Evolutionary conservation across 2,797 vertebrate genomes (phyloP), one percentile per base, ranked within the genome.

Genomic region (Gephyroberyx darwinii): DNA sequence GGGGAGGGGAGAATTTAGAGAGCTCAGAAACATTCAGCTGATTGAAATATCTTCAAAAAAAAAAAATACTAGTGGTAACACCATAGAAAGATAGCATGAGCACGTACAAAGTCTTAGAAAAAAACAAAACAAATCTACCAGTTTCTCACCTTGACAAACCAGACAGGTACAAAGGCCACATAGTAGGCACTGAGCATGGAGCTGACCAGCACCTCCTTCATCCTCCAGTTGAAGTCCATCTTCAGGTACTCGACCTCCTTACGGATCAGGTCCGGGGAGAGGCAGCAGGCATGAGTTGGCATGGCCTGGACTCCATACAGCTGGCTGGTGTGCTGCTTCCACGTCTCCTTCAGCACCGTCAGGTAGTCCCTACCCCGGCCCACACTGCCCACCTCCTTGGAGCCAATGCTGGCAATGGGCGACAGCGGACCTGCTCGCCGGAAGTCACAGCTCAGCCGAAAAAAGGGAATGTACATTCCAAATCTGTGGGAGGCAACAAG

Each of bases 171-270:
- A 9, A 99, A 99, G 65, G 98, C 98, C 89, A 99, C 95, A 0
- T 99, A 99, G 88, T 99, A 99, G 66, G 98, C 98, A 0, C 96
- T 99, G 82, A 99, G 95, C 96, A 99, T 99, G 61, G 98, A 97
- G 94, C 97, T 99, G 79, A 99, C 95, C 71, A 99, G 94, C 88
- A 99, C 97, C 84, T 99, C 98, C 84, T 98, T 99, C 96, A 99
- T 98, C 86, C 98, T 94, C 96, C 96, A 98, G 92, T 99, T 99
- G 78, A 99, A 99, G 88, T 99, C 96, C 95, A 98, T 95, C 80
- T 99, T 99, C 51, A 99, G 94, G 91, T 96, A 96, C 69, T 99
- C 96, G 77, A 99, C 98, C 89, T 99, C 98, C 10, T 92, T 97
- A 77, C 98, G 97, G 85, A 99, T 98, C 69, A 99, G 96, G 71